Evolutionary conservation across 2,888 invertebrate species (phyloP), one percentile per base, ranked within the genome.

Genomic region (Nomada lathburiana): DNA sequence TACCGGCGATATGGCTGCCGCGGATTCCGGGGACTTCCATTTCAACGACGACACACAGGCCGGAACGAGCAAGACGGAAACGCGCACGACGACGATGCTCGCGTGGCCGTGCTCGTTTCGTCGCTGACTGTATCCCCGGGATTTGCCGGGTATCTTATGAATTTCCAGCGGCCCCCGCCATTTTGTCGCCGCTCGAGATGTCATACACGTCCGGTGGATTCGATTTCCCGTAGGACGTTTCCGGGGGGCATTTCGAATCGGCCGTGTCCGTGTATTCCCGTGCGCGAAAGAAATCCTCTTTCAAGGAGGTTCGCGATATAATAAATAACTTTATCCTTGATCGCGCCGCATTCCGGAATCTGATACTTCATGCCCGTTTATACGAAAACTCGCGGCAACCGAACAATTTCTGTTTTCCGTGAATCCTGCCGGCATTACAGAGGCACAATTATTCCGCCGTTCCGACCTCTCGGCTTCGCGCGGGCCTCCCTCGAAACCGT

Each of bases 1-100:
- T 78, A 80, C 89, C 85, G 89, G 70, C 87, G 88, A 87, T 89
- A 91, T 87, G 84, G 87, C 88, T 83, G 86, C 82, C 88, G 80
- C 79, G 85, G 80, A 86, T 84, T 76, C 81, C 70, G 62, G 55
- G 60, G 74, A 75, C 81, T 81, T 72, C 84, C 57, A 80, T 86
- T 82, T 76, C 75, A 44, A 67, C 75, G 52, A 57, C 69, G 26
- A 18, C 26, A 29, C 44, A 18, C 23, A 18, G 67, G 52, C 44
- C 44, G 55, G 50, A 57, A 59, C 52, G 44, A 20, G 16, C 10
- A 9, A 13, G 36, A 16, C 18, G n/a, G 63, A 29, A 44, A 26
- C 76, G 86, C 26, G 55, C 70, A 20, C 74, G 82, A 82, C 82
- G 88, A 85, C 72, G 77, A 78, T 83, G 83, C 36, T 18, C 65